These are phyloP conservation scores for Aurelia sp. DNA, from an alignment of 30 jellyfish, hydroid and myxozoan species.

Conservation along the genomic window DNA sequence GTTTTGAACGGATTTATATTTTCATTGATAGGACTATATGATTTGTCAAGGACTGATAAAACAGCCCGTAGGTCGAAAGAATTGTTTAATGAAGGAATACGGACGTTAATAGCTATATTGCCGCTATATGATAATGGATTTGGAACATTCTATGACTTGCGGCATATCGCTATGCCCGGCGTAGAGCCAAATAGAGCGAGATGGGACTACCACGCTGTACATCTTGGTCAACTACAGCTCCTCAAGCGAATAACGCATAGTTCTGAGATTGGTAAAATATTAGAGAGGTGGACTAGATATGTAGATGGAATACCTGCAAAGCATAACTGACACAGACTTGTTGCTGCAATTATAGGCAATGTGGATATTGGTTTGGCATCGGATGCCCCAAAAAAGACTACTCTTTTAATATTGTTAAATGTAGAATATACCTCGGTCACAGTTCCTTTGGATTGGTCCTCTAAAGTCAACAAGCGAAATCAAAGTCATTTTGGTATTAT, in stretches of 20 bases:
- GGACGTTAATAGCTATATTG: slow-evolving; percentile 59
- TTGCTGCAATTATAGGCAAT: background rate
- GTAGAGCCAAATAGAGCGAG: slow-evolving; percentile 88
- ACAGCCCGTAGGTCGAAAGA: slow-evolving; percentile 27
- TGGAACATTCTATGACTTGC: slow-evolving; percentile 89
- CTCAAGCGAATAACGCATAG: slow-evolving; percentile 30
- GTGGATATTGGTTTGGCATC: no score
- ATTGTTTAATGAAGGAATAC: slow-evolving; percentile 69
- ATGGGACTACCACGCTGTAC: slow-evolving; percentile 93
- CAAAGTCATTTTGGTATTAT: no score
- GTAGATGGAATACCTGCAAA: slow-evolving; percentile 77
- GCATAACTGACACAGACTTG: slow-evolving; percentile 50
- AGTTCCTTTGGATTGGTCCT: no score
- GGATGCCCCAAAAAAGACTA: no score
- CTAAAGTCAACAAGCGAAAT: no score
- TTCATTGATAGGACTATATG: slow-evolving; percentile 90
- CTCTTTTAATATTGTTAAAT: no score
- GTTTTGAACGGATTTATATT: slow-evolving; percentile 93
- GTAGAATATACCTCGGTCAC: no score
- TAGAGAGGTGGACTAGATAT: slow-evolving; percentile 83
- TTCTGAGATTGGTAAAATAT: slow-evolving; percentile 24
- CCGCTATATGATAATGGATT: slow-evolving; percentile 91
- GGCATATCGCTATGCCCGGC: slow-evolving; percentile 88
- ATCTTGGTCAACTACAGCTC: slow-evolving; percentile 70
- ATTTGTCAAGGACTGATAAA: slow-evolving; percentile 38